phyloP scores from a whole-genome alignment of 2,113 vertebrate species.

The Mobula hypostoma region DNA sequence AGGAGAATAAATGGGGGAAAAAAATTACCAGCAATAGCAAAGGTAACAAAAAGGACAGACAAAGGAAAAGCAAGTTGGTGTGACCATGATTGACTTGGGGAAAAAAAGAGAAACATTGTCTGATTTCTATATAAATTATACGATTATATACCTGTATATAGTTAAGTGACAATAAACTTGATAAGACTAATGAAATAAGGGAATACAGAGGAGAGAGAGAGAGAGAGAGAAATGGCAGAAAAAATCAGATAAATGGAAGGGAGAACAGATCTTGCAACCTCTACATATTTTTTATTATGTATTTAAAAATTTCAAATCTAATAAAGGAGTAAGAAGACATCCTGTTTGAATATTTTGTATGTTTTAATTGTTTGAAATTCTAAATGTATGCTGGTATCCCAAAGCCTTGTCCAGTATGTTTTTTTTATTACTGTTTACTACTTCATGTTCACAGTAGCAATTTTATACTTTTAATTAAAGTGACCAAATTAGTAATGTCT shows the following conservation, averaged over 20 bases:
- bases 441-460: neutral
- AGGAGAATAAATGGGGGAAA: neutral
- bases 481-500: neutral
- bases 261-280: neutral
- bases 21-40: neutral
- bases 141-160: too few species aligned
- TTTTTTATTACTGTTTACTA: neutral
- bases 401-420: neutral
- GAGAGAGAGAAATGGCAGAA: neutral
- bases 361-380: neutral
- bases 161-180: too few species aligned
- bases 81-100: too few species aligned
- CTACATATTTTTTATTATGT: neutral
- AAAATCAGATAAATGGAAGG: neutral
- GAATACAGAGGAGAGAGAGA: neutral
- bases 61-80: neutral
- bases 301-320: neutral
- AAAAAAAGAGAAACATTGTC: too few species aligned
- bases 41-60: too few species aligned
- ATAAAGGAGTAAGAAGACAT: neutral
- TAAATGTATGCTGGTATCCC: neutral
- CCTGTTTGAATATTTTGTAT: neutral
- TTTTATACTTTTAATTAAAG: neutral
- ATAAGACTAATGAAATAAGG: neutral
- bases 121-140: too few species aligned